A percentile compares a stretch with the other conserved stretches of the same genome.
phyloP scores from a whole-genome alignment of 2,888 invertebrate genomes.

The Plebejus argus region DNA sequence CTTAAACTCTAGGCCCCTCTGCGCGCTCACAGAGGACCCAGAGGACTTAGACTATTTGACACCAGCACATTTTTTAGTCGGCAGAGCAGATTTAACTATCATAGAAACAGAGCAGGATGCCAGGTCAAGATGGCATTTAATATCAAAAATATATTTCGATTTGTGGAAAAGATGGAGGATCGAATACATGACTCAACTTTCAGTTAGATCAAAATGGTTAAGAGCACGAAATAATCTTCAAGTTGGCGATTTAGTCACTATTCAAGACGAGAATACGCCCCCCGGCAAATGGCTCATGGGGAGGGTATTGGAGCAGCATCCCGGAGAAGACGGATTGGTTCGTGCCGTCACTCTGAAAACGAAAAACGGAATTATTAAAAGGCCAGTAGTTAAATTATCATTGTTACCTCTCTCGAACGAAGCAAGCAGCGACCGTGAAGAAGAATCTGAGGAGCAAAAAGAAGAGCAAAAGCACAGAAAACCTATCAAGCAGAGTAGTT shows the following conservation, averaged over 20 bases:
- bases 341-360: conserved; percentile 8
- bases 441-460: background rate
- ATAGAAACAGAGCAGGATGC: background rate
- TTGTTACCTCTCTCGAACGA: background rate
- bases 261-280: background rate
- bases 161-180: background rate
- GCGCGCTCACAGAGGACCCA: conserved; percentile 1
- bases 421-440: background rate
- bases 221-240: too few relatives aligned
- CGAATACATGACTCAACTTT: background rate
- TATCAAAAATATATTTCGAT: background rate
- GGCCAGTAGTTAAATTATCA: background rate
- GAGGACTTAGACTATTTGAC: conserved; percentile 5
- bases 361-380: background rate
- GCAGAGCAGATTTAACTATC: background rate
- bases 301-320: background rate
- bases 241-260: too few relatives aligned
- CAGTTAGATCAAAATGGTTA: background rate
- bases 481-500: background rate
- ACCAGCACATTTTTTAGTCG: conserved; percentile 2
- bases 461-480: background rate
- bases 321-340: background rate
- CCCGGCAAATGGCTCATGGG: conserved; percentile 8
- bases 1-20: conserved; percentile 2
- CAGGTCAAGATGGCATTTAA: background rate